These are phyloP conservation scores for Aleiodes leptofemur DNA, from an alignment of 2,888 invertebrate genomes.

Conservation along the genomic window DNA sequence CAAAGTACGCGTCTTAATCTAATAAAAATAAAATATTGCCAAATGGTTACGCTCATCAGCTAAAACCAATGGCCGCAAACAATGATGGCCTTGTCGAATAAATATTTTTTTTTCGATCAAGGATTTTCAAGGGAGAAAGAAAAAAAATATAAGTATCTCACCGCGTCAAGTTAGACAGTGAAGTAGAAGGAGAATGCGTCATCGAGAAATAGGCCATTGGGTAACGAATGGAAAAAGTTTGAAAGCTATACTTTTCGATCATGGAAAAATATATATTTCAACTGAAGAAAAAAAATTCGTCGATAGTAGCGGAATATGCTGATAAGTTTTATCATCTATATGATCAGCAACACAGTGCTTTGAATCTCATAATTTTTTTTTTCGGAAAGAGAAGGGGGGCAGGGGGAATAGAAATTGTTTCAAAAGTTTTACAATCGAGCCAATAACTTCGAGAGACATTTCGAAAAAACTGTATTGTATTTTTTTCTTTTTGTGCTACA, in stretches of 20 bases:
- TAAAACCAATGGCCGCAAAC: not conserved
- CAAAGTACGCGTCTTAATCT: no score
- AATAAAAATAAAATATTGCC: not conserved
- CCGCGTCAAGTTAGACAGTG: not conserved
- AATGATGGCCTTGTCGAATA: not conserved
- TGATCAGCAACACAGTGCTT: constrained; percentile 2
- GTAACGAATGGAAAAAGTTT: constrained; percentile 32
- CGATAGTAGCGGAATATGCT: not conserved
- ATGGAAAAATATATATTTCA: constrained; percentile 28
- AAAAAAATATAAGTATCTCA: not conserved
- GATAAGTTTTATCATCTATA: not conserved
- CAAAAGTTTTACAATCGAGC: no score
- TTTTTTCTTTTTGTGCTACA: no score
- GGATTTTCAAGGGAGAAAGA: not conserved
- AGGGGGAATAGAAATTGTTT: no score
- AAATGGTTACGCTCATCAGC: not conserved
- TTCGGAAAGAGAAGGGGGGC: no score
- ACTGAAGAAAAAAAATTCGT: not conserved
- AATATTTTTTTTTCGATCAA: not conserved
- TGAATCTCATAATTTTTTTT: no score
- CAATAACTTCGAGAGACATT: no score
- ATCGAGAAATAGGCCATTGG: constrained; percentile 13
- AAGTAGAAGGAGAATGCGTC: constrained; percentile 6
- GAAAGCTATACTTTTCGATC: constrained; percentile 10
- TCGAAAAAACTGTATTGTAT: no score